Conservation (phyloP, 2,888 invertebrate species). For the Cantharis rufa region DNA sequence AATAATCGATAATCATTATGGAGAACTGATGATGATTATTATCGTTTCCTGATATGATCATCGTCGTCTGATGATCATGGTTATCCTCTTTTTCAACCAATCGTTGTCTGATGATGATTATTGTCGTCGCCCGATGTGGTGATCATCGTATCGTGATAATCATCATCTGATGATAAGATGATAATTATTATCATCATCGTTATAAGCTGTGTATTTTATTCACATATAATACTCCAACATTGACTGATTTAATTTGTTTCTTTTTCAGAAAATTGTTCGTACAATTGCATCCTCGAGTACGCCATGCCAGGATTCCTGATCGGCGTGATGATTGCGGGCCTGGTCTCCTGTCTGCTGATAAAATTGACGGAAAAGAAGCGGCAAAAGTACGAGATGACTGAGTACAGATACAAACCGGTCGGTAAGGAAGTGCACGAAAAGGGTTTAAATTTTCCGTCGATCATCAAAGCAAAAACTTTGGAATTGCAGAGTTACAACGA, state of each 20-base stretch:
- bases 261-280: slow-evolving; percentile 20
- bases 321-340: slow-evolving; percentile 7
- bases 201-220: no score
- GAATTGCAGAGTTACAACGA: slow-evolving; percentile 29
- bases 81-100: no score
- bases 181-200: no score
- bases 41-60: no score
- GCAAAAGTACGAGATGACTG: slow-evolving; percentile 20
- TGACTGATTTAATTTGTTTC: neutral
- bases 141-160: no score
- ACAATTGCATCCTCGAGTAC: slow-evolving; percentile 22
- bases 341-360: slow-evolving; percentile 7
- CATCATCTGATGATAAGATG: no score
- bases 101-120: no score
- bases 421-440: slow-evolving; percentile 29
- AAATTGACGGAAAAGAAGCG: slow-evolving; percentile 23
- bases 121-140: no score
- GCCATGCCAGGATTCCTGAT: slow-evolving; percentile 16
- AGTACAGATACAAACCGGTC: slow-evolving; percentile 30
- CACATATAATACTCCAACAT: no score
- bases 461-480: slow-evolving; percentile 25
- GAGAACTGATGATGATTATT: no score
- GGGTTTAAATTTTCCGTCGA: slow-evolving; percentile 28
- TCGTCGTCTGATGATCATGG: no score
- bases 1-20: no score